These are phyloP conservation scores for Rhinolophus sinicus DNA, from an alignment of 2,113 vertebrate species.

Conservation along the genomic window DNA sequence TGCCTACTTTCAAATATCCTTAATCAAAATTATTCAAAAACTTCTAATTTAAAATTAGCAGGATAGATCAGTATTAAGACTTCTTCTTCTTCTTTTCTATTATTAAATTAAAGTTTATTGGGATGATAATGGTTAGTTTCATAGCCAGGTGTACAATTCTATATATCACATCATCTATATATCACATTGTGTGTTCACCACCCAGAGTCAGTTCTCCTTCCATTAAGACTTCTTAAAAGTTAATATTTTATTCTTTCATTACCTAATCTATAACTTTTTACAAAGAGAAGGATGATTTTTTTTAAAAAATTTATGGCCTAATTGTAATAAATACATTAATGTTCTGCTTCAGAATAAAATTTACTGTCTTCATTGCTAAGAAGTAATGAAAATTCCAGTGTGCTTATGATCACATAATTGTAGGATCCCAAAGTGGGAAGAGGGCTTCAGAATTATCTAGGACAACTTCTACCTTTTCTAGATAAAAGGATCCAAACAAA, in stretches of 20 bases:
- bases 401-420: not conserved
- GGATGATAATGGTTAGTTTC: no score
- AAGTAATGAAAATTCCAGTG: not conserved
- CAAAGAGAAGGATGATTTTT: not conserved
- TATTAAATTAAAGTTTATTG: no score
- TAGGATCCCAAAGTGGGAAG: not conserved
- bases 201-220: no score
- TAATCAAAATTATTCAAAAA: conserved; percentile 34
- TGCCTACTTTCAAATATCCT: not conserved
- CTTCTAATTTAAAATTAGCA: not conserved
- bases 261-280: not conserved
- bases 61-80: not conserved
- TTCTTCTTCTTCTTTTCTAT: no score
- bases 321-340: conserved; percentile 20
- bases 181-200: no score
- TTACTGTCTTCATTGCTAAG: not conserved
- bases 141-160: no score
- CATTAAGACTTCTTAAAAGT: not conserved
- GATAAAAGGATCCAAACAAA: not conserved
- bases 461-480: not conserved
- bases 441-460: not conserved
- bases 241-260: not conserved
- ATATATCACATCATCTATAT: no score
- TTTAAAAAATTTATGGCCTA: not conserved
- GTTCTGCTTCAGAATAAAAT: not conserved